Conservation (phyloP, 2,888 invertebrate genomes). For the Eueremaeus valkanovi region DNA sequence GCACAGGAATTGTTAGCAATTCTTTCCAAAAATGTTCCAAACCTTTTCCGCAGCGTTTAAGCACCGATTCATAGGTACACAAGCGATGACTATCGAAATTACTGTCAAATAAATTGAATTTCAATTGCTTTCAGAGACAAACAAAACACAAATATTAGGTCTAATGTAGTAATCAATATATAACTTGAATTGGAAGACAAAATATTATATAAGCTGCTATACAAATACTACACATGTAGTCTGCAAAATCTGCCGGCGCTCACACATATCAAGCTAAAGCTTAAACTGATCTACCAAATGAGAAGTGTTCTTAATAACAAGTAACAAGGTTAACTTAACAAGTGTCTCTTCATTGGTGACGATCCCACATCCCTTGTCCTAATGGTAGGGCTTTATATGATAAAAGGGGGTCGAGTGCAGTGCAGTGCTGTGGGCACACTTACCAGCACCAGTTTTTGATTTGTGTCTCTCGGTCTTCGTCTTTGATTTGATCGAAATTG, state of each 20-base stretch:
- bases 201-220: too few relatives aligned
- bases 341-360: too few relatives aligned
- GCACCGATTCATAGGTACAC: conserved; percentile 5
- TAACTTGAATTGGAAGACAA: too few relatives aligned
- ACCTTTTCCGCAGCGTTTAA: background rate
- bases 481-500: background rate
- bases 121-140: background rate
- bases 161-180: background rate
- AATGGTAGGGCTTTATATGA: too few relatives aligned
- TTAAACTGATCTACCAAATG: too few relatives aligned
- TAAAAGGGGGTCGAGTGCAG: background rate
- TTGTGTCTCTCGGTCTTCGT: conserved; percentile 4
- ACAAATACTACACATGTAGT: too few relatives aligned
- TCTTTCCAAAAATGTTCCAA: too few relatives aligned
- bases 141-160: background rate
- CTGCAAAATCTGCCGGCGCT: too few relatives aligned
- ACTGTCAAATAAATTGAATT: background rate
- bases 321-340: too few relatives aligned
- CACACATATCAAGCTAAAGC: too few relatives aligned
- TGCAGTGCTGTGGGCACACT: background rate
- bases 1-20: too few relatives aligned
- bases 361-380: background rate
- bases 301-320: too few relatives aligned
- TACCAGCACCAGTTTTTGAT: conserved; percentile 33
- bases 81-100: conserved; percentile 10